Conservation (phyloP, 1,140 invertebrate genomes). For the Agrypnia vestita region DNA sequence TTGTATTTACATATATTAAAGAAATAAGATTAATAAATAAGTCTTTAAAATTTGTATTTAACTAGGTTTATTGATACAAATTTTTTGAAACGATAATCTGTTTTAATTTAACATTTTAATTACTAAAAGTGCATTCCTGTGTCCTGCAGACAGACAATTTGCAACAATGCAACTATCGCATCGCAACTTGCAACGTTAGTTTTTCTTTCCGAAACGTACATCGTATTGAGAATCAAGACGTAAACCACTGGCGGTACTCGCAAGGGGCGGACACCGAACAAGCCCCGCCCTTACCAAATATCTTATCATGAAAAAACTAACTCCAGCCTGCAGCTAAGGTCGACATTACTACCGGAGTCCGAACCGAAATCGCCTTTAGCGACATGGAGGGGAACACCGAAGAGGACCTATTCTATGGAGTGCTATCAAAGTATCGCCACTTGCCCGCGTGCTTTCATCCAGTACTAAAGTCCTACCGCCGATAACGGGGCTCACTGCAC, state of each 20-base stretch:
- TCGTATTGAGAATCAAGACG: too few species aligned
- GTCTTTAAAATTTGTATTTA: too few species aligned
- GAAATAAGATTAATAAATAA: too few species aligned
- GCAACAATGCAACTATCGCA: too few species aligned
- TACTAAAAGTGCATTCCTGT: too few species aligned
- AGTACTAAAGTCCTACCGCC: constrained; percentile 46
- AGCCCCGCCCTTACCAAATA: constrained; percentile 34
- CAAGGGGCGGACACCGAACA: constrained; percentile 16
- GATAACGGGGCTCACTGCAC: constrained; percentile 15
- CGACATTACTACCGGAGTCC: not conserved
- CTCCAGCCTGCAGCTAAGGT: constrained; percentile 28
- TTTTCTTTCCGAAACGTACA: too few species aligned
- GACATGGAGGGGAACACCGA: constrained; percentile 34
- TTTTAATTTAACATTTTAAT: too few species aligned
- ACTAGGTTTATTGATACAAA: too few species aligned
- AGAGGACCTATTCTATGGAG: constrained; percentile 43
- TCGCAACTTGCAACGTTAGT: too few species aligned
- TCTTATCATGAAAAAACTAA: constrained; percentile 49
- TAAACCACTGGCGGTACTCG: not conserved
- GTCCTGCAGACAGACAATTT: too few species aligned
- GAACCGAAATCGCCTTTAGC: constrained; percentile 35
- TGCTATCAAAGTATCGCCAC: constrained; percentile 47
- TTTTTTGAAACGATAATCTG: too few species aligned
- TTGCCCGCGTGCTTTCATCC: constrained; percentile 50
- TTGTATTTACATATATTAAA: too few species aligned